Base-by-base conservation (phyloP, 2,888 invertebrate genomes). In the Tribolium freemani region DNA sequence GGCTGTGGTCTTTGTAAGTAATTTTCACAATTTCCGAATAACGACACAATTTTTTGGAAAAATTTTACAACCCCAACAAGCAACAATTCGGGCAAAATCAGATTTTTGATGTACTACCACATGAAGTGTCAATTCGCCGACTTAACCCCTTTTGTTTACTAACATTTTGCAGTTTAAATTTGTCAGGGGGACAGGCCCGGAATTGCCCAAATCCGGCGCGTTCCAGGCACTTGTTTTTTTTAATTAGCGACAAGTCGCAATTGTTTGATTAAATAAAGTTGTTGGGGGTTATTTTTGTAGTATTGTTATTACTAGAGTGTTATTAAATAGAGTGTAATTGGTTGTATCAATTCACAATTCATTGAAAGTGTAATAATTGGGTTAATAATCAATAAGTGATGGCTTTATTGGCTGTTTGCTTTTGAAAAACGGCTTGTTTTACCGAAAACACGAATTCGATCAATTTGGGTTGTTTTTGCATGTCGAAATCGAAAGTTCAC, bases 1-100 rank as follows among this genome's bases (percentile, higher is more conserved):
- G 84, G 85, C 84, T 83, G 84, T 83, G 86, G 86, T 86, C 86
- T 84, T 82, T 85, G 87, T 84, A 83, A 84, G 84, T 84, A 80
- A 72, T 54, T 58, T 50, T 67, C n/a, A 60, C 44, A 38, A 60
- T 13, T 10, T 5, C 13, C 44, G 9, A 10, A 58, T 30, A 31
- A 31, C 20, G 10, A 44, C 9, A 26, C 26, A 26, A 48, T 46
- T 38, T 50, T 31, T 30, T 16, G 16, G 16, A 16, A 16, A 26
- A 26, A 26, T 5, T n/a, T 26, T 0, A 26, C 26, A 3, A 26
- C 1, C 3, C 26, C 26, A 26, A 26, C 26, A 26, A 5, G 5
- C 26, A 26, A 26, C n/a, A n/a, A n/a, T n/a, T n/a, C n/a, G n/a
- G n/a, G 2, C 16, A 3, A 26, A 26, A 26, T 26, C 26, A 26